Evolutionary conservation across 2,888 invertebrate genomes (phyloP).

Genomic region (Hypercompe scribonia): DNA sequence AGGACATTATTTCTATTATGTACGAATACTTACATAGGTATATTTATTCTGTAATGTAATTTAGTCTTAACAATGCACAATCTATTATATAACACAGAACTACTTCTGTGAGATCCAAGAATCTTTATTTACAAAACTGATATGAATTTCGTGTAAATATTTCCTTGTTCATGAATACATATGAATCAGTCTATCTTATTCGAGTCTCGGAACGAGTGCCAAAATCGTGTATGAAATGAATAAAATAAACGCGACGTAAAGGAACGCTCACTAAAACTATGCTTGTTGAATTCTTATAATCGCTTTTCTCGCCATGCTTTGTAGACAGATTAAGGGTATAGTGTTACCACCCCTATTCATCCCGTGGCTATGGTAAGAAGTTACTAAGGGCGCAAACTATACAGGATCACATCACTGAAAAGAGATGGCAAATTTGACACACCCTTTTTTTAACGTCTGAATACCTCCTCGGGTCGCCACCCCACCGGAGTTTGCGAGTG

Average conservation of each 20-base stretch:
- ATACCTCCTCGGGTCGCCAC: no score
- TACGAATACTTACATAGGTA: background rate
- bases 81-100: slow-evolving; percentile 29
- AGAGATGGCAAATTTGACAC: no score
- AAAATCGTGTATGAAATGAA: background rate
- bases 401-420: no score
- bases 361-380: no score
- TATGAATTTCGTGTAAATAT: slow-evolving; percentile 30
- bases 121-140: slow-evolving; percentile 17
- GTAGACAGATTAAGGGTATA: no score
- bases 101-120: slow-evolving; percentile 10
- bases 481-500: no score
- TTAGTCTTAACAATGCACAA: background rate
- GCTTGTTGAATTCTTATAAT: no score
- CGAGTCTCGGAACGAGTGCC: background rate
- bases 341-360: no score
- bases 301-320: no score
- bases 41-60: background rate
- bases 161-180: slow-evolving; percentile 19
- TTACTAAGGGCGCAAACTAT: no score
- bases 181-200: slow-evolving; percentile 6
- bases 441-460: no score
- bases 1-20: background rate
- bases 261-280: background rate
- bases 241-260: background rate